Base-by-base conservation (phyloP, 2,113 vertebrate species). In the Cyprinodon brontotheroides region DNA sequence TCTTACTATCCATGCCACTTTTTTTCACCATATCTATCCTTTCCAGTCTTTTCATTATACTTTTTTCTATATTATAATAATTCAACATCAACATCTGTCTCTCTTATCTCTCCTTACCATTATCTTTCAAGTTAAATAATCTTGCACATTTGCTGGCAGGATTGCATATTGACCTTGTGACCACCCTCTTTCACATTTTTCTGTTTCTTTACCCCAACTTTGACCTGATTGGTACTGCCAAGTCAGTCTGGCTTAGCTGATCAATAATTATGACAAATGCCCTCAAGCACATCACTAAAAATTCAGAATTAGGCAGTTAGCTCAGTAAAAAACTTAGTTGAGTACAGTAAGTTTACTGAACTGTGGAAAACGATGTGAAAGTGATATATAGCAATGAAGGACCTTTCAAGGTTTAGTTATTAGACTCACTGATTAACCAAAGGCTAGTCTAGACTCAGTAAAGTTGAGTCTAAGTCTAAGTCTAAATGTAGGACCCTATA, bases 121-220 rank as follows among this genome's bases (percentile, higher is more conserved):
- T 66, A 45, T 89, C 67, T 86, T 80, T 81, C 83, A 68, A 68
- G 87, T 76, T 77, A 79, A 72, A 60, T 82, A 66, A 87, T 85
- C 81, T 80, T 82, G 85, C 79, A 81, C 53, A 77, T 69, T 79
- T 85, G 65, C 75, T 45, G 67, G 39, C 47, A 20, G 73, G 75
- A 80, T 84, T 78, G 80, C 72, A 71, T 53, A 37, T 64, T 80
- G 68, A 72, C 61, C 77, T 65, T 17, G 65, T 48, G 45, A 61
- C 11, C 59, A 71, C 63, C 67, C 48, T 22, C 63, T 77, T 40
- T 37, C 50, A 43, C 15, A 43, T 60, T 1, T 50, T 39, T 70
- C 72, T 43, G 38, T 77, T 57, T 71, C 64, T 68, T 1, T 9
- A 43, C n/a, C 71, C 1, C 61, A 61, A 4, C 7, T 4, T 11